Conservation (phyloP, 2,797 vertebrate genomes). For the Linurgus olivaceus region DNA sequence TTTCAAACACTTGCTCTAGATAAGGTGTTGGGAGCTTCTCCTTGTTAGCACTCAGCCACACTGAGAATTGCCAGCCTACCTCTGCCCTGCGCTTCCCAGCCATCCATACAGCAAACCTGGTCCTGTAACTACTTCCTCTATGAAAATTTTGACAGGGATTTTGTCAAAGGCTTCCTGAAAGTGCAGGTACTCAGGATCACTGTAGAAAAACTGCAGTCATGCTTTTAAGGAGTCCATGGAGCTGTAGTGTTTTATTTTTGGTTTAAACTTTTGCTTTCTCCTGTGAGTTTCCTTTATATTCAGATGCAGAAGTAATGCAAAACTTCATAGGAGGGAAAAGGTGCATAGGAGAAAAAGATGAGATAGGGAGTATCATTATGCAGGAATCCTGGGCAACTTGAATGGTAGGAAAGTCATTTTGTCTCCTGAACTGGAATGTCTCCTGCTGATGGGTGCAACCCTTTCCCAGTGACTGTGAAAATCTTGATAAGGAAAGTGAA, state of each 20-base stretch:
- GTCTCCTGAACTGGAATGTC: slow-evolving; percentile 32
- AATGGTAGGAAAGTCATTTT: slow-evolving; percentile 51
- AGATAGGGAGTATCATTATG: slow-evolving; percentile 47
- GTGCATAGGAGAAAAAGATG: slow-evolving; percentile 32
- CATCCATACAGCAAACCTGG: background rate
- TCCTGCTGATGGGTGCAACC: slow-evolving; percentile 57
- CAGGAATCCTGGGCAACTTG: slow-evolving; percentile 57
- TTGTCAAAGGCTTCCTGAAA: background rate
- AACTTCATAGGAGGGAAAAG: slow-evolving; percentile 14
- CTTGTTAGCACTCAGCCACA: background rate
- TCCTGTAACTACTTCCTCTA: background rate
- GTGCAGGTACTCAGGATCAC: background rate
- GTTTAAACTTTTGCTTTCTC: background rate
- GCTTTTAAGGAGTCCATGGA: background rate
- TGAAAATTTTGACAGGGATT: background rate
- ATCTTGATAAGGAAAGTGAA: slow-evolving; percentile 71
- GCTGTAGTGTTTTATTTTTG: background rate
- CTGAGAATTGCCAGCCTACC: background rate
- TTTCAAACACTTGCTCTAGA: slow-evolving; percentile 16
- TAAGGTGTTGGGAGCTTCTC: background rate
- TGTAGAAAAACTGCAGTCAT: background rate
- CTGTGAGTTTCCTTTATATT: background rate
- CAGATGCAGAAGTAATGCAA: slow-evolving; percentile 8
- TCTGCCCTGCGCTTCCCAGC: background rate
- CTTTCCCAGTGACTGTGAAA: slow-evolving; percentile 57